These are phyloP conservation scores for Stomatorhinus walkeri DNA, from an alignment of 2,797 vertebrate genomes.

Conservation along the genomic window DNA sequence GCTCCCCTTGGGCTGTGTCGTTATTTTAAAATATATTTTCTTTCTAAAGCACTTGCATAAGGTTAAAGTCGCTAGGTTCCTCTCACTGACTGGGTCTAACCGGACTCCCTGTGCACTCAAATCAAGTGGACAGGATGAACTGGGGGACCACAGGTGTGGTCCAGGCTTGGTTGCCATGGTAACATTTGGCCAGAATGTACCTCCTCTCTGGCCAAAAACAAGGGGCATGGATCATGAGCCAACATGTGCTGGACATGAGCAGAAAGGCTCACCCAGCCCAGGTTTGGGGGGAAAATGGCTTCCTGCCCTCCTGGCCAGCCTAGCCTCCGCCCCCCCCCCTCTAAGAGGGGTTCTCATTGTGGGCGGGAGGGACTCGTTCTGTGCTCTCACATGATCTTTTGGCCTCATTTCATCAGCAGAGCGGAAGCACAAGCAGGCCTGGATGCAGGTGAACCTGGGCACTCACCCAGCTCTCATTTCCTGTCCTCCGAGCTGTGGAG, in stretches of 20 bases:
- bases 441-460: neutral
- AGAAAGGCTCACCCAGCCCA: neutral
- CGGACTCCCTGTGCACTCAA: neutral
- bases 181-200: neutral
- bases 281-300: neutral
- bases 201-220: neutral
- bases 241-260: neutral
- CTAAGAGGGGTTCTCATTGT: neutral
- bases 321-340: neutral
- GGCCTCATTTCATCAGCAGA: neutral
- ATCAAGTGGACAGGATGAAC: neutral
- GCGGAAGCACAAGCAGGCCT: neutral
- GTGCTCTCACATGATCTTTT: neutral
- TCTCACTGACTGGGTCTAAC: neutral
- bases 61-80: neutral
- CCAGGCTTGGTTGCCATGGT: neutral
- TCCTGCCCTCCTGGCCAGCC: neutral
- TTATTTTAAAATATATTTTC: neutral
- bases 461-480: conserved; percentile 6
- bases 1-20: neutral
- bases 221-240: neutral
- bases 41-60: neutral
- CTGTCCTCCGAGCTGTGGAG: neutral
- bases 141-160: neutral
- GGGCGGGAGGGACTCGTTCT: neutral